phyloP scores from a whole-genome alignment of 1,140 invertebrate species.

The Zaprionus tsacasi region DNA sequence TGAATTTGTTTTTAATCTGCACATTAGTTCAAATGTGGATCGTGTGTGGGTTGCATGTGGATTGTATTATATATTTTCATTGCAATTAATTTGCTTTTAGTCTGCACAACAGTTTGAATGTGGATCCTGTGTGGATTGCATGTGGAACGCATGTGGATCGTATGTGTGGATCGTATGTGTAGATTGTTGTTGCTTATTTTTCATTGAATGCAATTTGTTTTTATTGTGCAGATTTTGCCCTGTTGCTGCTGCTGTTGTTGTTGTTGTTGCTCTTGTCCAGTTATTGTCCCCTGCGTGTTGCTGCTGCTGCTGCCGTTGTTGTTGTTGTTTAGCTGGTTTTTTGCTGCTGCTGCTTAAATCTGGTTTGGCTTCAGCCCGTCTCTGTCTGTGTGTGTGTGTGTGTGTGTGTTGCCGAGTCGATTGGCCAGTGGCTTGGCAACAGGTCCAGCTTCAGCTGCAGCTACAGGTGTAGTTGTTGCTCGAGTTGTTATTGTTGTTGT shows the following conservation, averaged over 20 bases:
- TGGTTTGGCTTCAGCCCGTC: slow-evolving; percentile 5
- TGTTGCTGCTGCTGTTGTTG: slow-evolving; percentile 1
- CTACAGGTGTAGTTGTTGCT: slow-evolving; percentile 40
- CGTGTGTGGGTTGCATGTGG: too few relatives aligned
- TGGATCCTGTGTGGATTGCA: too few relatives aligned
- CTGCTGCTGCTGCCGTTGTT: slow-evolving; percentile 5
- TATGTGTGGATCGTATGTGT: slow-evolving; percentile 1
- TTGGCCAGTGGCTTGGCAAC: slow-evolving; percentile 58
- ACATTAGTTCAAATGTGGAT: too few relatives aligned
- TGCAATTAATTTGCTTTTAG: too few relatives aligned
- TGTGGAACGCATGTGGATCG: neutral
- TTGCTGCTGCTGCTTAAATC: slow-evolving; percentile 3
- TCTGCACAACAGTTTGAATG: too few relatives aligned
- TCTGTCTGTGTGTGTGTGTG: slow-evolving; percentile 41
- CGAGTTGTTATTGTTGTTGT: slow-evolving; percentile 15
- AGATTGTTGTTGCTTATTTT: slow-evolving; percentile 24
- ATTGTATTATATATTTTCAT: too few relatives aligned
- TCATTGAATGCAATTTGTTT: slow-evolving; percentile 53
- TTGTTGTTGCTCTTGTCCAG: slow-evolving; percentile 1
- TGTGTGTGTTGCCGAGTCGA: slow-evolving; percentile 44
- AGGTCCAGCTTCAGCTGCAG: slow-evolving; percentile 40
- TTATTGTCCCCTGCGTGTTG: slow-evolving; percentile 2
- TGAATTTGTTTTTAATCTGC: slow-evolving; percentile 50
- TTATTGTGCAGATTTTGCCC: slow-evolving; percentile 41
- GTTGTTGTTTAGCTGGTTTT: slow-evolving; percentile 10